These are phyloP conservation scores for Pocillopora verrucosa DNA, from an alignment of 64 coral and sea anemone genomes.

Conservation along the genomic window DNA sequence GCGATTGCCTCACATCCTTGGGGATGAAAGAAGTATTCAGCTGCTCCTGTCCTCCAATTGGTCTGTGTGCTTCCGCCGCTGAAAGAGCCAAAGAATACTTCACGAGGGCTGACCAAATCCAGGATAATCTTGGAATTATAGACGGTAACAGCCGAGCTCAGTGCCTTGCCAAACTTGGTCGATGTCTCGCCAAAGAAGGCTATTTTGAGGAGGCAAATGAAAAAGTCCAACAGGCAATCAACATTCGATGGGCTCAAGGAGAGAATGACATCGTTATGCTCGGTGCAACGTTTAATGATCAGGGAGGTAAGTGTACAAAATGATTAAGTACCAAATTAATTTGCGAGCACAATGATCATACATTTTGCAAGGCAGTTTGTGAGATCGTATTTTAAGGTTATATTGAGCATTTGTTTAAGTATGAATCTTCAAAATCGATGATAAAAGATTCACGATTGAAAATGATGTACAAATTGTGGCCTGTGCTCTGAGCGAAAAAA, in stretches of 20 bases:
- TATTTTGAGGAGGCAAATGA: not conserved
- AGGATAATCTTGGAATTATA: not conserved
- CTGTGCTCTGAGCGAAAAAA: too few relatives aligned
- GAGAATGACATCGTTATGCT: conserved; percentile 42
- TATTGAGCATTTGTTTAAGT: too few relatives aligned
- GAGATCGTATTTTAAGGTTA: too few relatives aligned
- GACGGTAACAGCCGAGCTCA: conserved; percentile 13
- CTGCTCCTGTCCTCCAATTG: not conserved
- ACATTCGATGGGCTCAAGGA: not conserved
- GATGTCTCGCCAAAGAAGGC: not conserved
- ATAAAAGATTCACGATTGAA: not conserved
- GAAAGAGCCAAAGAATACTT: conserved; percentile 29
- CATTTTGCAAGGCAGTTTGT: too few relatives aligned
- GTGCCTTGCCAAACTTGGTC: conserved; percentile 47
- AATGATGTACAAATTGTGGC: not conserved
- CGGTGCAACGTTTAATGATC: conserved; percentile 37
- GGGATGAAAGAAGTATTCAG: conserved; percentile 43
- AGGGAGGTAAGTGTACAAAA: conserved; percentile 18
- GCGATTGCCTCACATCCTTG: conserved; percentile 46
- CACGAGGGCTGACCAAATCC: conserved; percentile 13
- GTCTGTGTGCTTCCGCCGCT: not conserved
- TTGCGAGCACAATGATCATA: too few relatives aligned
- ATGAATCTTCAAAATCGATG: too few relatives aligned
- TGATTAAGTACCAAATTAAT: too few relatives aligned
- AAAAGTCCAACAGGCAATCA: not conserved